Evolutionary conservation across 2,888 invertebrate genomes (phyloP), one percentile per base, ranked within the genome.

Genomic region (Invenusta paracnida): DNA sequence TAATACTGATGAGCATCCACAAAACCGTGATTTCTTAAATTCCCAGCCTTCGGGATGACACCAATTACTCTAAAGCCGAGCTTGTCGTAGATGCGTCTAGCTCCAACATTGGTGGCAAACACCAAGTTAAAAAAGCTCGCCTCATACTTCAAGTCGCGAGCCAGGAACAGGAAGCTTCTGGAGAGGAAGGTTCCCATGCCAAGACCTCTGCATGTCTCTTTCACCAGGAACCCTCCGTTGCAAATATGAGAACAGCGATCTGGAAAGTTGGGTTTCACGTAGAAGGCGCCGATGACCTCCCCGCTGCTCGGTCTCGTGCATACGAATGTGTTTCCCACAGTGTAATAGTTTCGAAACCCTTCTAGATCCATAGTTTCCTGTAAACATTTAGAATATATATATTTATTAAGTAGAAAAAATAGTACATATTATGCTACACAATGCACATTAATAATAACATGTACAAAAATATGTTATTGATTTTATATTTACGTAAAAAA

Each of bases 201-300:
- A 17, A 73, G 83, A n/a, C 88, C 88, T 29, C 89, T 48, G 17
- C 79, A 84, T 0, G 87, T 83, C 5, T 5, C 28, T 73, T 88
- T 87, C 2, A 88, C 88, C 0, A 88, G 87, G 85, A 89, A 89
- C 25, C 89, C 89, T 67, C 87, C 88, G 30, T 89, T 89, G 29
- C 88, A 88, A 0, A 88, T 88, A 86, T 89, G 89, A 0, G 88
- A 88, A 66, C 88, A 88, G 66, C 89, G 84, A n/a, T 88, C 89
- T 0, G 89, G 89, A 87, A 89, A 89, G 82, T 89, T 89, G 17
- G 88, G 88, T 82, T 89, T 89, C 1, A 89, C 87, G 82, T 89
- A 88, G 66, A 88, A 89, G 0, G 88, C 87, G 5, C 88, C 88
- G 2, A 88, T 82, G 25, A 89, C 86, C 83, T 88, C 87, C 1